Evolutionary conservation across 2,113 vertebrate genomes (phyloP).

Genomic region (Daubentonia madagascariensis): DNA sequence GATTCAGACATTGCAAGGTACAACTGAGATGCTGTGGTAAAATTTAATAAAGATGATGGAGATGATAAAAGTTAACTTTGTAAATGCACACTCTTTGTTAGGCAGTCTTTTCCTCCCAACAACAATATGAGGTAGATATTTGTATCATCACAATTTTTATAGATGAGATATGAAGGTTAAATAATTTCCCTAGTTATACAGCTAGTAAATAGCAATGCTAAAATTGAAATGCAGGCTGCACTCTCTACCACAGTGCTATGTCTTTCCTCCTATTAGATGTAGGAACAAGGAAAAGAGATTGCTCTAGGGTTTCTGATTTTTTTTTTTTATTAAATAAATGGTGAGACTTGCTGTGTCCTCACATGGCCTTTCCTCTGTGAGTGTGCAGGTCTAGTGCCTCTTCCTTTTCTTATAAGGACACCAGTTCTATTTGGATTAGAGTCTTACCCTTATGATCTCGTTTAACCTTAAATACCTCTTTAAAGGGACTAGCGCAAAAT

Average conservation of each 20-base stretch:
- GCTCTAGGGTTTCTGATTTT: neutral
- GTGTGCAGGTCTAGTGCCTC: rapidly evolving
- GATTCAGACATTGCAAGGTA: neutral
- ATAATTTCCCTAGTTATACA: neutral
- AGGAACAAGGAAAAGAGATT: neutral
- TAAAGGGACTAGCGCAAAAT: neutral
- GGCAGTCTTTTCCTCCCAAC: neutral
- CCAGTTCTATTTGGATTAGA: neutral
- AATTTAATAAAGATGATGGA: neutral
- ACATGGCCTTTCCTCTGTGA: neutral
- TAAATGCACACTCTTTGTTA: neutral
- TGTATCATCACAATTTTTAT: neutral
- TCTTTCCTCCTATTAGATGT: neutral
- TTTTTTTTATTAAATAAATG: neutral
- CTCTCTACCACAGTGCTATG: neutral
- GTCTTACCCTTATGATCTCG: neutral
- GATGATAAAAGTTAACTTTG: neutral
- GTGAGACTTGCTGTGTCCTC: neutral
- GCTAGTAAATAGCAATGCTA: neutral
- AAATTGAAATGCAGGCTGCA: neutral
- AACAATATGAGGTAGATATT: neutral
- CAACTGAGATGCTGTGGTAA: neutral
- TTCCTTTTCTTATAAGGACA: neutral
- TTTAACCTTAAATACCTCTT: neutral
- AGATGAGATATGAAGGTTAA: neutral